Evolutionary conservation across 1,140 invertebrate genomes (phyloP).

Genomic region (Tetramorium simillimum): DNA sequence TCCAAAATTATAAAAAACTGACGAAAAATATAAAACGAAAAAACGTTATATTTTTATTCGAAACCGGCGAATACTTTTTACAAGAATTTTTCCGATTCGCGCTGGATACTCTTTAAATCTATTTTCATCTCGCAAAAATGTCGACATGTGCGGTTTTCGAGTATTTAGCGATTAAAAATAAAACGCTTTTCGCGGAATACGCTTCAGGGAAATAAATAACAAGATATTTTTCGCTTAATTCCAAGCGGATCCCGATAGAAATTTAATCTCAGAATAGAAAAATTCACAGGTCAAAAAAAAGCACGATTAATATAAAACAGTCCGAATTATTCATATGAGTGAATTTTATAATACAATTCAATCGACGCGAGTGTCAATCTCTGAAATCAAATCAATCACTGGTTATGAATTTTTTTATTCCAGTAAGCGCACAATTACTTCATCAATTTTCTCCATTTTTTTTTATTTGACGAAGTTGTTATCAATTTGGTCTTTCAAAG

Average conservation of each 20-base stretch:
- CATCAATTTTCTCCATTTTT: background rate
- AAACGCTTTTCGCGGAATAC: background rate
- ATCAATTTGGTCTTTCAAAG: background rate
- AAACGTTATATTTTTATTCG: background rate
- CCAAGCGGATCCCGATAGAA: background rate
- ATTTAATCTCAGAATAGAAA: background rate
- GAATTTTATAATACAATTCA: too few relatives aligned
- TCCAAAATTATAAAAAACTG: background rate
- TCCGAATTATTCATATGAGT: background rate
- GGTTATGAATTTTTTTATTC: background rate
- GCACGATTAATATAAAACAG: background rate
- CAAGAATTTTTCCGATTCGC: background rate
- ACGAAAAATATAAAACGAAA: background rate
- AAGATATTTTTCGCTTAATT: background rate
- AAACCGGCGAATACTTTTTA: background rate
- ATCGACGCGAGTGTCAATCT: background rate
- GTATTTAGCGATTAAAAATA: background rate
- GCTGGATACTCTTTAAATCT: background rate
- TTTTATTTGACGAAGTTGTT: background rate
- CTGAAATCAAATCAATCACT: background rate
- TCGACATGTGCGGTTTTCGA: background rate
- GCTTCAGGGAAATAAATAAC: background rate
- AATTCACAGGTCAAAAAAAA: background rate
- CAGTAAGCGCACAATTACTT: background rate
- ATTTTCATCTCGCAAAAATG: constrained; percentile 1